Evolutionary conservation across 2,797 vertebrate genomes (phyloP), one percentile per base, ranked within the genome.

Genomic region (Coreius guichenoti): DNA sequence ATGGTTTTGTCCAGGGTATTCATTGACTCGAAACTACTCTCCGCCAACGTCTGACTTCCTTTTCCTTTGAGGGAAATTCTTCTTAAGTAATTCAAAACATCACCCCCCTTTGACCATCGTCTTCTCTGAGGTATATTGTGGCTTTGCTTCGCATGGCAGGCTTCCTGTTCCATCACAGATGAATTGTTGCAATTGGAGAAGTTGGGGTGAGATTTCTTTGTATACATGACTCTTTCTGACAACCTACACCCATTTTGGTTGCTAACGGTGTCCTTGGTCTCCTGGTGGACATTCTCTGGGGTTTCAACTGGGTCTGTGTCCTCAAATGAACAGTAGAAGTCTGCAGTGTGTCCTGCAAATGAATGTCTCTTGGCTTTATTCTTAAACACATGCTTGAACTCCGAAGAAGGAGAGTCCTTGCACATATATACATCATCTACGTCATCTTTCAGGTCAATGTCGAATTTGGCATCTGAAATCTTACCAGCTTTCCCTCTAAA

Each of bases 1-100:
- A 94, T 90, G 67, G 91, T 93, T 83, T 95, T 95, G 90, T 96
- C 94, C 51, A 95, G 80, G 33, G 94, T 96, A 88, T 92, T 95
- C 87, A 96, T 94, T 13, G 94, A 95, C 88, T 96, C 96, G 80
- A 94, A 93, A 83, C 95, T 96, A 92, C 94, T 95, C 91, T 96
- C 95, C 26, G 94, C 90, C 83, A 92, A 92, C 78, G 92, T 95
- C 31, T 95, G 93, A 83, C 93, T 92, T 88, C 95, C 94, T 88
- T 93, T 96, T 89, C 94, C 94, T 81, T 95, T 91, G 81, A 97
- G 87, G 63, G 97, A 97, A 92, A 97, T 96, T 88, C 95, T 95
- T 93, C 95, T 97, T 88, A 97, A 90, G 92, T 97, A 98, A 90
- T 93, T 96, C 96, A 96, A 98, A 85, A 98, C 95, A 70, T 97